Evolutionary conservation across 2,797 vertebrate species (phyloP).

Genomic region (Triplophysa bombifrons): DNA sequence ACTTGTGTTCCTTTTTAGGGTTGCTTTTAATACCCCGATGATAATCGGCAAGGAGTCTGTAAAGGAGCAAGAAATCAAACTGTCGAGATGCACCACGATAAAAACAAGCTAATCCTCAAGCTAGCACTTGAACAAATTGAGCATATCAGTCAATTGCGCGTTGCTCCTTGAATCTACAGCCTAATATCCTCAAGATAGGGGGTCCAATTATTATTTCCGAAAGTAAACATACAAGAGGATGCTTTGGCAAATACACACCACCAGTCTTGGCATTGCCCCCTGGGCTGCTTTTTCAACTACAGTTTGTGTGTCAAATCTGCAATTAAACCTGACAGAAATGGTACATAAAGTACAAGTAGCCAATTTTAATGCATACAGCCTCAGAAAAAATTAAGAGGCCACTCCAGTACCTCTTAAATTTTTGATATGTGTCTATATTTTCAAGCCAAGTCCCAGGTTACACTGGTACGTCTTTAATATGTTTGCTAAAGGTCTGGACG

Average conservation of each 20-base stretch:
- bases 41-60: slow-evolving; percentile 8
- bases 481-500: no score
- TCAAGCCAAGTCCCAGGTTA: no score
- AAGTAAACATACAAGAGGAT: not conserved
- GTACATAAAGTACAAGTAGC: no score
- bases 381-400: no score
- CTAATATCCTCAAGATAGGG: slow-evolving; percentile 8
- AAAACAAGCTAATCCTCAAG: not conserved
- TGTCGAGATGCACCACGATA: not conserved
- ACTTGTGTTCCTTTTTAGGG: not conserved
- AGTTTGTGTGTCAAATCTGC: not conserved
- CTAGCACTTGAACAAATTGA: slow-evolving; percentile 9
- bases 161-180: not conserved
- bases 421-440: no score
- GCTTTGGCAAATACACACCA: not conserved
- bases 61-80: not conserved
- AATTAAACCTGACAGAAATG: not conserved
- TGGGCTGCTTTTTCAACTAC: not conserved
- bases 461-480: no score
- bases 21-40: not conserved
- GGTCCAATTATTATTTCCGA: not conserved
- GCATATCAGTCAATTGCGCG: slow-evolving; percentile 10
- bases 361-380: no score
- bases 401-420: no score
- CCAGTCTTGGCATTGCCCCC: not conserved